Evolutionary conservation across 2,113 vertebrate genomes (phyloP), one percentile per base, ranked within the genome.

Genomic region (Sturnus vulgaris): DNA sequence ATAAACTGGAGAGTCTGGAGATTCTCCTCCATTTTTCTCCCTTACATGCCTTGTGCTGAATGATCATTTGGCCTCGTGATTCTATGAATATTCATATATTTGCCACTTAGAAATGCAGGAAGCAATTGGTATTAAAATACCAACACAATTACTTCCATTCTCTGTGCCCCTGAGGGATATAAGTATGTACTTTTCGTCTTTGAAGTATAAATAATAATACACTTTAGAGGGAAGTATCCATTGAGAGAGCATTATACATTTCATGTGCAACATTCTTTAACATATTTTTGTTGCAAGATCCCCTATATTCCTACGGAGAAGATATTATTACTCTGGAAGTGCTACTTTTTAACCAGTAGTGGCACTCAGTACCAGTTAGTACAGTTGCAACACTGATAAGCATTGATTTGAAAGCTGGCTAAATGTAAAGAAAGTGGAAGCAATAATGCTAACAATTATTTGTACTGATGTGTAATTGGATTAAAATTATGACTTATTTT

Each of bases 111-210:
- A 95, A 95, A 94, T 59, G 70, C 89, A 90, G 73, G 84, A 82
- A 95, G 86, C 84, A 89, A 87, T 93, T 85, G 92, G 78, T 97
- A 94, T 95, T 96, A 91, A 95, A 97, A 96, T 79, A 89, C 16
- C 78, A 82, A 82, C 78, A 79, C 73, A 78, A 76, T 80, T 40
- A 71, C 87, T 95, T 91, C 84, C 77, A 95, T 87, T 93, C 78
- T 28, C 70, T 47, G 40, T 82, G 89, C 84, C 94, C 56, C 40
- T 9, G 50, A 94, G 93, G 81, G 78, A 80, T 86, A 42, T 22
- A 90, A 86, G 75, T n/a, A 77, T 11, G 47, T 90, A 70, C 68
- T 88, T 86, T 75, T 53, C 5, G 52, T 68, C 65, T 95, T 90
- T 96, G 93, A 95, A 81, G 85, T 93, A 86, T 64, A 92, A 95